A percentile compares a stretch with the other conserved stretches of the same genome.
Evolutionary conservation across 2,888 invertebrate genomes (phyloP).

Genomic region (Argynnis bischoffii): DNA sequence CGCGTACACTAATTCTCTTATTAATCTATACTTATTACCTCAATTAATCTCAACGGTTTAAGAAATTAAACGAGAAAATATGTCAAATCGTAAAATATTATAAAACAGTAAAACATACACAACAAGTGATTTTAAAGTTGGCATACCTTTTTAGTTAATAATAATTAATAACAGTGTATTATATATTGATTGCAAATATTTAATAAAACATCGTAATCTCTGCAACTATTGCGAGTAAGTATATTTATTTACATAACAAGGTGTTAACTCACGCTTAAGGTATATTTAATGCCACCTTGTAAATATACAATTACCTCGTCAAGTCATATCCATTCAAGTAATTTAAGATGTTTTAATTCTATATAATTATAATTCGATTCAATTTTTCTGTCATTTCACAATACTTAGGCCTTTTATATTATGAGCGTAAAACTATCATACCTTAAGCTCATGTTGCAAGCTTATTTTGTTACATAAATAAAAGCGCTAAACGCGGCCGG

Average conservation of each 20-base stretch:
- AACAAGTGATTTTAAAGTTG: no score
- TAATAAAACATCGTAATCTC: background rate
- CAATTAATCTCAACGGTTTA: no score
- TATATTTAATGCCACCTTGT: constrained; percentile 12
- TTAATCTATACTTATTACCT: no score
- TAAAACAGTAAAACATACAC: no score
- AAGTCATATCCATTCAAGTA: constrained; percentile 15
- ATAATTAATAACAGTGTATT: no score
- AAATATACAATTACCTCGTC: constrained; percentile 21
- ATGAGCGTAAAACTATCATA: constrained; percentile 8
- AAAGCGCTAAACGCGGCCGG: constrained; percentile 71
- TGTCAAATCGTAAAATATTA: no score
- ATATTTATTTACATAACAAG: constrained; percentile 21
- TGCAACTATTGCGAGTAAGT: constrained; percentile 8
- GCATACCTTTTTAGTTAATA: no score
- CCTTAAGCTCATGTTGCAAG: constrained; percentile 1
- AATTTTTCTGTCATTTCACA: constrained; percentile 22
- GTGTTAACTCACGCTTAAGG: constrained; percentile 12
- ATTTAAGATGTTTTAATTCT: constrained; percentile 14
- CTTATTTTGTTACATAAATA: constrained; percentile 72
- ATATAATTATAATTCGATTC: constrained; percentile 22
- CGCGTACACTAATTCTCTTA: no score
- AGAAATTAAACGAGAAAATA: no score
- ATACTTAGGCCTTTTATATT: background rate
- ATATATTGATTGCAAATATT: background rate